These are phyloP conservation scores for Saimiri boliviensis DNA, from an alignment of 2,113 vertebrate genomes.

Conservation along the genomic window DNA sequence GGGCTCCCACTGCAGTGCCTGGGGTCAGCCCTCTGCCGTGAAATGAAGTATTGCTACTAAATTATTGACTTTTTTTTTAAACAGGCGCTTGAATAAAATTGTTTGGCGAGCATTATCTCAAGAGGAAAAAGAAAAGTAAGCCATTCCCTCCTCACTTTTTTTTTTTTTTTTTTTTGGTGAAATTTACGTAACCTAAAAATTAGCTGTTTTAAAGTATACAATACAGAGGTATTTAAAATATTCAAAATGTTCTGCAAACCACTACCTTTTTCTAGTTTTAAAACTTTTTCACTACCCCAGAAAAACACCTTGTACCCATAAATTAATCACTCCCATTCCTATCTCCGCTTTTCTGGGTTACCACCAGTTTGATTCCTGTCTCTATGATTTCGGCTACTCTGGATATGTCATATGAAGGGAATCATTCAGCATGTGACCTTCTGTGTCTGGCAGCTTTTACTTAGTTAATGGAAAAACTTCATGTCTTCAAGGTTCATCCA, in stretches of 20 bases:
- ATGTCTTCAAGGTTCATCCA: not conserved
- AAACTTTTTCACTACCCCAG: not conserved
- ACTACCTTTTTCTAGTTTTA: not conserved
- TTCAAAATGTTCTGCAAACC: not conserved
- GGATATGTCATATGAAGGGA: not conserved
- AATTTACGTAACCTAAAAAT: not conserved
- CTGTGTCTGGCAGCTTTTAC: not conserved
- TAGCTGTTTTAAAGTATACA: not conserved
- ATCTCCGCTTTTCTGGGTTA: rapidly evolving
- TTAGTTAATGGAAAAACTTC: not conserved
- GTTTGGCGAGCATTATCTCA: conserved; percentile 86
- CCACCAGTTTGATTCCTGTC: not conserved
- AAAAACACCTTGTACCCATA: not conserved
- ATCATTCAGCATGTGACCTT: not conserved
- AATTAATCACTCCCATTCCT: not conserved
- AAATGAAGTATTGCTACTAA: conserved; percentile 14
- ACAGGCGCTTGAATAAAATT: conserved; percentile 86
- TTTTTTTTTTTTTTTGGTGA: not conserved
- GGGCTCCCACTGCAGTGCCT: not conserved
- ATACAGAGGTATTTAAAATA: not conserved
- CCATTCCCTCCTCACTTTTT: not conserved
- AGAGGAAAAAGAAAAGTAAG: conserved; percentile 89
- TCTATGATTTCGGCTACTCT: not conserved
- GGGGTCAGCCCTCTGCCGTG: not conserved
- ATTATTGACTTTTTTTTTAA: conserved; percentile 64